Percentiles rank a stretch among this genome's conserved stretches.
Evolutionary conservation across 2,888 invertebrate species (phyloP).

Genomic region (Sarcophaga carnaria): DNA sequence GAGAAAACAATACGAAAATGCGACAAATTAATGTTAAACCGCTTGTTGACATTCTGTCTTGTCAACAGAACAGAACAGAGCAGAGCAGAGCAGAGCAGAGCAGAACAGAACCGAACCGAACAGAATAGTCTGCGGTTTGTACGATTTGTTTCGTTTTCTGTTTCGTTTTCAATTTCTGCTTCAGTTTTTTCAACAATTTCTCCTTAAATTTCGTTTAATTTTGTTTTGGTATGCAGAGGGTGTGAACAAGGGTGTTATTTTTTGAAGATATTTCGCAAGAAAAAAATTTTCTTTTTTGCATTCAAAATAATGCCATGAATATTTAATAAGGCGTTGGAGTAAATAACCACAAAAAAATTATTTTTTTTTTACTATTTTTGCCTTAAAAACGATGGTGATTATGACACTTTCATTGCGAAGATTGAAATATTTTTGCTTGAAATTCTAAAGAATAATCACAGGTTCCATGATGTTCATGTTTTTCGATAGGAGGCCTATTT

Average conservation of each 20-base stretch:
- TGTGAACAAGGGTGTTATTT: background rate
- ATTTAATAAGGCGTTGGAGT: constrained; percentile 49
- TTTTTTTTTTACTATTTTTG: constrained; percentile 17
- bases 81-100: too few relatives aligned
- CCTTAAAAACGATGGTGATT: constrained; percentile 17
- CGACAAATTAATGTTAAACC: constrained; percentile 72
- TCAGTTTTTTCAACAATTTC: constrained; percentile 5
- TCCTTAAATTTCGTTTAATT: background rate
- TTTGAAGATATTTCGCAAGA: background rate
- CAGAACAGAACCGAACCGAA: constrained; percentile 22
- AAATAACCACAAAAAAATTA: constrained; percentile 6
- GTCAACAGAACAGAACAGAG: constrained; percentile 56
- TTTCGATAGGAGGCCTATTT: too few relatives aligned
- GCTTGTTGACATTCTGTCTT: constrained; percentile 71
- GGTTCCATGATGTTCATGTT: background rate
- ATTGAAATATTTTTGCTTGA: background rate
- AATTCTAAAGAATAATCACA: background rate
- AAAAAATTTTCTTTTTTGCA: background rate
- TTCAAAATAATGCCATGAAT: constrained; percentile 28
- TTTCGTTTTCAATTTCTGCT: constrained; percentile 33
- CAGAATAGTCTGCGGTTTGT: constrained; percentile 62
- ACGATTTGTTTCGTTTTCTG: constrained; percentile 48
- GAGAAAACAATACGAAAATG: constrained; percentile 54
- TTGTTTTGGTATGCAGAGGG: background rate
- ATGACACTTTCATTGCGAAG: constrained; percentile 45